Evolutionary conservation across 2,797 vertebrate genomes (phyloP), one percentile per base, ranked within the genome.

Genomic region (Hippoglossus hippoglossus): DNA sequence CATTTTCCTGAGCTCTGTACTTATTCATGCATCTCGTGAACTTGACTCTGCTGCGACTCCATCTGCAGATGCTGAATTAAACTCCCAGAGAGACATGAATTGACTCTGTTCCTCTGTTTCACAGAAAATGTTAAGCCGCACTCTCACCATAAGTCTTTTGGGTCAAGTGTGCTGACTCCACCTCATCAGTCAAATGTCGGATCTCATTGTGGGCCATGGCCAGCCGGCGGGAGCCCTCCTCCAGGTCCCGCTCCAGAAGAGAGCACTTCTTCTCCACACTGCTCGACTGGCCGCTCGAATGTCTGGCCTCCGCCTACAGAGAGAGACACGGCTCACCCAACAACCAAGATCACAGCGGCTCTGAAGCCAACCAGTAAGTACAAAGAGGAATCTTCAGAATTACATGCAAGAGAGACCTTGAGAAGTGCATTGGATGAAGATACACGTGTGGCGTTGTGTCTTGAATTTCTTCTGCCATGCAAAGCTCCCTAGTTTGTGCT

Each of bases 191-290:
- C 82, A 96, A 80, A 22, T 82, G 93, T n/a, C 34, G 93, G 80
- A 94, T 95, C 85, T 96, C 95, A 0, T 82, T 88, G 52, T 94
- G 94, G 5, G 94, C 92, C 90, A 92, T 86, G 67, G 91, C 78
- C 70, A 96, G 83, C 21, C 92, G 91, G 24, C 78, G 80, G 0
- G 92, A 87, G 13, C 90, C 91, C 71, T 95, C 95, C 24, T 92
- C 94, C 64, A 95, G 60, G 64, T 94, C 92, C 80, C 59, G 81
- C 77, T 95, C 91, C 41, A 90, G 67, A 19, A 84, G 73, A 15
- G 67, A 91, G 60, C 86, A 84, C 54, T 85, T 80, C 61, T 67
- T 87, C 10, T 73, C 70, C 19, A 71, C 63, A 46, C 68, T 71
- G 66, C 5, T 86, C 66, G 79, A 73, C 69, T 78, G 87, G 73